These are phyloP conservation scores for Dicaeum eximium DNA, from an alignment of 2,113 vertebrate species.

Conservation along the genomic window DNA sequence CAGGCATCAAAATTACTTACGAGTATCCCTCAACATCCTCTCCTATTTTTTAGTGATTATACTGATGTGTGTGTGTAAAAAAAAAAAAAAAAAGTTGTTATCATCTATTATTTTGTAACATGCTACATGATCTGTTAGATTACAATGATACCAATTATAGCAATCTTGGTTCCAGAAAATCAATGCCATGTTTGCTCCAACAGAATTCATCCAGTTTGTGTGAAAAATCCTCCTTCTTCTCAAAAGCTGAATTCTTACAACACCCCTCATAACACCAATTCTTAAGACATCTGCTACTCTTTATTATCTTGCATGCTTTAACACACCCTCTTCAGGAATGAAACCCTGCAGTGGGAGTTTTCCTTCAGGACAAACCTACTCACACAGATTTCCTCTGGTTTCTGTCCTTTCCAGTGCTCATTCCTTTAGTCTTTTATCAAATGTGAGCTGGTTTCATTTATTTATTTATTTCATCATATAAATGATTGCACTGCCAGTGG, in stretches of 20 bases:
- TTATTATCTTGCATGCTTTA: conserved; percentile 32
- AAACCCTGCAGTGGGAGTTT: not conserved
- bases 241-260: not conserved
- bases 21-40: not conserved
- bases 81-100: no score
- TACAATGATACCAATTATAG: not conserved
- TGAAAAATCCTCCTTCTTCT: not conserved
- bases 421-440: not conserved
- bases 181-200: not conserved
- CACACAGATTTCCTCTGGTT: not conserved
- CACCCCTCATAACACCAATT: not conserved
- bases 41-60: not conserved
- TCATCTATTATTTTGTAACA: not conserved
- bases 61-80: not conserved
- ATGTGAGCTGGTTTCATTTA: not conserved
- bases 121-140: not conserved
- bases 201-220: not conserved
- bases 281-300: conserved; percentile 34
- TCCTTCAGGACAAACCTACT: not conserved
- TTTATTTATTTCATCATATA: not conserved
- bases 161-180: not conserved
- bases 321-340: conserved; percentile 56
- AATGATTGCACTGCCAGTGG: not conserved
- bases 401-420: not conserved
- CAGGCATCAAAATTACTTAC: not conserved